These are phyloP conservation scores for Chloroclysta siterata DNA, from an alignment of 2,888 invertebrate species.

Conservation along the genomic window DNA sequence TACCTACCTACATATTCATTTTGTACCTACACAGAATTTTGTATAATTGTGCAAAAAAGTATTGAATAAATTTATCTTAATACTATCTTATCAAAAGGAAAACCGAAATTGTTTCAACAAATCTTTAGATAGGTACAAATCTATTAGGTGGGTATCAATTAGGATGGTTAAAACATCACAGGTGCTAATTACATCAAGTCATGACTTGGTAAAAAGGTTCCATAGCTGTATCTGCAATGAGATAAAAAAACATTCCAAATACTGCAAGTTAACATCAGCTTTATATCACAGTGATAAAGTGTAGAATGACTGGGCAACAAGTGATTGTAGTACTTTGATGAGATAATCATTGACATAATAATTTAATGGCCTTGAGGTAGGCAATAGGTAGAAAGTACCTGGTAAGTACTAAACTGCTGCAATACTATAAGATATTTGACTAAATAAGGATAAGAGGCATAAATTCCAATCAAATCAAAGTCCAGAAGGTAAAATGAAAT, in stretches of 20 bases:
- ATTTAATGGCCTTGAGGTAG: slow-evolving; percentile 24
- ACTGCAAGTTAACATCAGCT: slow-evolving; percentile 13
- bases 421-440: not conserved
- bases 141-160: not conserved
- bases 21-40: too few relatives aligned
- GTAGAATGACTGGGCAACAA: slow-evolving; percentile 1
- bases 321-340: slow-evolving; percentile 19
- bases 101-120: not conserved
- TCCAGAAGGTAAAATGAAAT: not conserved
- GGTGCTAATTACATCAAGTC: not conserved
- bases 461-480: slow-evolving; percentile 14
- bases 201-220: not conserved
- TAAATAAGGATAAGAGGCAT: not conserved
- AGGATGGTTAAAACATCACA: not conserved
- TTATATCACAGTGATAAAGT: slow-evolving; percentile 16
- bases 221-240: not conserved
- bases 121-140: not conserved
- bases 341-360: slow-evolving; percentile 36
- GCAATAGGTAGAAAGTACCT: not conserved
- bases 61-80: too few relatives aligned
- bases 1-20: too few relatives aligned
- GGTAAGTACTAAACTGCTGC: not conserved
- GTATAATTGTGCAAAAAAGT: too few relatives aligned
- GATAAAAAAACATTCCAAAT: not conserved
- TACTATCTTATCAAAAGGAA: not conserved